These are phyloP conservation scores for Pogonophryne albipinna DNA, from an alignment of 2,797 vertebrate species.

Conservation along the genomic window DNA sequence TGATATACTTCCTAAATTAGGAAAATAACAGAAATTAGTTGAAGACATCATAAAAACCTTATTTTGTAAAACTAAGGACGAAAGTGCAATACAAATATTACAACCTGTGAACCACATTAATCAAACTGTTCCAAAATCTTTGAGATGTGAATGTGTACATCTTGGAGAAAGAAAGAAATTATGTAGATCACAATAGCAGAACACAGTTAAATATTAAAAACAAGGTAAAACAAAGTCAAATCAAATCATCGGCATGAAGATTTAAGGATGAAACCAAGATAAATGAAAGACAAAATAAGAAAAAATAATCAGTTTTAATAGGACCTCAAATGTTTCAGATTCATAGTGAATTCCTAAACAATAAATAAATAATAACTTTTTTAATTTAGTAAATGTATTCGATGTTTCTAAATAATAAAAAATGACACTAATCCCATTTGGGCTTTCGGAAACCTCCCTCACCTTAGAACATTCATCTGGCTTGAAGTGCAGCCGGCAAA, in stretches of 20 bases:
- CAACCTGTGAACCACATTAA: background rate
- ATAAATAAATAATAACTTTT: no score
- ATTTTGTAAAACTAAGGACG: no score
- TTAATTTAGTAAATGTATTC: background rate
- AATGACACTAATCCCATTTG: conserved; percentile 16
- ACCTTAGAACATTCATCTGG: background rate
- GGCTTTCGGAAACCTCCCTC: conserved; percentile 15
- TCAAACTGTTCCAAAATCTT: background rate
- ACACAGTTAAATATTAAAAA: background rate
- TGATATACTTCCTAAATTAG: background rate
- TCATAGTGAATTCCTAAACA: background rate
- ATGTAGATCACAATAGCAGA: accelerated
- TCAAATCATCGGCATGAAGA: background rate
- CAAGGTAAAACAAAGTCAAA: background rate
- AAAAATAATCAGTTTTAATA: background rate
- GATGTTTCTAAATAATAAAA: conserved; percentile 10
- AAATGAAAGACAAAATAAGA: background rate
- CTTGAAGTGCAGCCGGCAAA: conserved; percentile 23
- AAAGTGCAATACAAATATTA: no score
- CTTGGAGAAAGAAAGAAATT: background rate
- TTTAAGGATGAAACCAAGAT: background rate
- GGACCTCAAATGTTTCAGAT: background rate
- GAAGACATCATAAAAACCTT: background rate
- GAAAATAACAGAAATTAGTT: background rate
- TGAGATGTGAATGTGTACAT: background rate